Evolutionary conservation across 2,113 vertebrate genomes (phyloP).

Genomic region (Oxygymnocypris stewartii): DNA sequence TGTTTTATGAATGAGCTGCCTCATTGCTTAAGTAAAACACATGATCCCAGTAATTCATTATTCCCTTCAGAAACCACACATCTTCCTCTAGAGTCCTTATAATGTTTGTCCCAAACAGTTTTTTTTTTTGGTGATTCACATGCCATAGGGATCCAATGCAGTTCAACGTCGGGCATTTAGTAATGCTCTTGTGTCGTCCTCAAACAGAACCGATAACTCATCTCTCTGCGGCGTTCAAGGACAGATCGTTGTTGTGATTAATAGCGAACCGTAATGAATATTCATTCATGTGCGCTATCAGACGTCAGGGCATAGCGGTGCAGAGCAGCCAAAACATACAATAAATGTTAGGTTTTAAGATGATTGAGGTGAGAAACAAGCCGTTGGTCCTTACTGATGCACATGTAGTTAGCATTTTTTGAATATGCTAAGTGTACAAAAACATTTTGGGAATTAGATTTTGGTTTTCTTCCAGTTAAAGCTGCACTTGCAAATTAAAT

Average conservation of each 20-base stretch:
- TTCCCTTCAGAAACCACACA: background rate
- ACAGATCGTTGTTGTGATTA: conserved; percentile 44
- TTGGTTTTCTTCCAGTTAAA: background rate
- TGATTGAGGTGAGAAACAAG: conserved; percentile 9
- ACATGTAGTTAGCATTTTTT: background rate
- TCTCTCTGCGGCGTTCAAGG: conserved; percentile 14
- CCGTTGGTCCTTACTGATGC: background rate
- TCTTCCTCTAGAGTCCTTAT: background rate
- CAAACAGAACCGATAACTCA: conserved; percentile 27
- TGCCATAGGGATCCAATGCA: background rate
- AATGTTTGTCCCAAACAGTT: background rate
- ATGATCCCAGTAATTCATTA: conserved; percentile 43
- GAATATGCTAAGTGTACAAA: background rate
- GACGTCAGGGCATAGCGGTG: background rate
- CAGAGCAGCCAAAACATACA: conserved; percentile 26
- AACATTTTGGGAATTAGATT: background rate
- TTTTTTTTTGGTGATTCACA: background rate
- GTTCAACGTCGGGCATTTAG: background rate
- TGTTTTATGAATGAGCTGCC: conserved; percentile 40
- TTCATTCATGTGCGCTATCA: conserved; percentile 16
- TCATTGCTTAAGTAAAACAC: conserved; percentile 41
- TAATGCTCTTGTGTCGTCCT: conserved; percentile 1
- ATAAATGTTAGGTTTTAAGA: conserved; percentile 13
- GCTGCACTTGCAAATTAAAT: background rate
- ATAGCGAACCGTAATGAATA: conserved; percentile 36